Conservation (phyloP, 2,797 vertebrate genomes). For the Pyrocephalus nanus region DNA sequence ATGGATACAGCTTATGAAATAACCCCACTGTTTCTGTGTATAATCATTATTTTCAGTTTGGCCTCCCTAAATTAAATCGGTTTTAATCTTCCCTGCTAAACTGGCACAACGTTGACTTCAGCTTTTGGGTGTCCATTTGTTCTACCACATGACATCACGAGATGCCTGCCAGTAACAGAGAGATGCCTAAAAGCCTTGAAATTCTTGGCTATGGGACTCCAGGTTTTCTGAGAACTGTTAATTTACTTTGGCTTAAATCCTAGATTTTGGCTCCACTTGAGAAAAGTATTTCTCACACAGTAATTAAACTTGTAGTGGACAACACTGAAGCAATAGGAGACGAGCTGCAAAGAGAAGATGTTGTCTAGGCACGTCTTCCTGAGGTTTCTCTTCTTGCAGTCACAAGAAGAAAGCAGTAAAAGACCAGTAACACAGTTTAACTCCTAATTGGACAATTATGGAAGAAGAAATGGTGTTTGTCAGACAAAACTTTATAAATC, state of each 20-base stretch:
- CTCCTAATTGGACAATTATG: conserved; percentile 43
- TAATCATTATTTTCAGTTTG: conserved; percentile 53
- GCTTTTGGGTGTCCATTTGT: conserved; percentile 68
- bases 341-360: not conserved
- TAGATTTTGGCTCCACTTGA: conserved; percentile 64
- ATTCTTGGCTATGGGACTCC: conserved; percentile 64
- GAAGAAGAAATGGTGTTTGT: not conserved
- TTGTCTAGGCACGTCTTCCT: not conserved
- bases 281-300: conserved; percentile 62
- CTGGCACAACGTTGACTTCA: conserved; percentile 45
- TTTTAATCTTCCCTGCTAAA: conserved; percentile 51
- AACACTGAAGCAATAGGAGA: conserved; percentile 37
- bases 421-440: not conserved
- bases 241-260: conserved; percentile 73
- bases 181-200: conserved; percentile 70
- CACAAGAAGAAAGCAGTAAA: not conserved
- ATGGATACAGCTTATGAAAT: not conserved
- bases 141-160: conserved; percentile 65
- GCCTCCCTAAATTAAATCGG: conserved; percentile 26
- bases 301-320: conserved; percentile 70
- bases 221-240: conserved; percentile 69
- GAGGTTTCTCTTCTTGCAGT: conserved; percentile 14
- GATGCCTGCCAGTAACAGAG: conserved; percentile 61
- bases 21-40: conserved; percentile 30
- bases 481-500: conserved; percentile 1